Base-by-base conservation (phyloP, 2,888 invertebrate genomes). In the Hoplodrina blanda region DNA sequence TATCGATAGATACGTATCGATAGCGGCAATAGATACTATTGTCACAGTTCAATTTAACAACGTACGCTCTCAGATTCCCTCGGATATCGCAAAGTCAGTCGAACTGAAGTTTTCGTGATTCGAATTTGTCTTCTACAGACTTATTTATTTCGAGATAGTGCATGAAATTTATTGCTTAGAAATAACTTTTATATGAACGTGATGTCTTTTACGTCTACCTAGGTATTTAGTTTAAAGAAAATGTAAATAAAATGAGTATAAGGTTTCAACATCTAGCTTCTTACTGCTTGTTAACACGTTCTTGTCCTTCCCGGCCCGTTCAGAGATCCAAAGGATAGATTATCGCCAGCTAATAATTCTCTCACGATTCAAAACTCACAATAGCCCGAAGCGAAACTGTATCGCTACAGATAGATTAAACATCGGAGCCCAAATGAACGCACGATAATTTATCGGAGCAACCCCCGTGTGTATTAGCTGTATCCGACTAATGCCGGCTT, bases 401-500 rank as follows among this genome's bases (percentile, higher is more conserved):
- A 92, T 91, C 92, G 90, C 85, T 86, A 88, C 88, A 88, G 90
- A 93, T 95, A 96, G 95, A 96, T 96, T 96, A 96, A 96, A 96
- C 96, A 96, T 94, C 94, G 94, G 90, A 92, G 90, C 91, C 93
- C 92, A 95, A 95, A 96, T 96, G 95, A 95, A 95, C 95, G 94
- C 89, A 89, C 90, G 91, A 94, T 95, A 96, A 96, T 95, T 96
- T 96, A 96, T 95, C 90, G 93, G 90, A 90, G 92, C 91, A 92
- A 92, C 92, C 95, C 94, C 93, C 94, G 92, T 94, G 95, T 95
- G 95, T 95, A 95, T 96, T 95, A 95, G 95, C 95, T 94, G 95
- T 95, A 95, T 95, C 95, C 95, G 94, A 94, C 93, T 96, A 95
- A 95, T 95, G 94, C 94, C 94, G 94, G 95, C 94, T 93, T 95